phyloP scores from a whole-genome alignment of 1,140 invertebrate genomes.

The Drepana arcuata region DNA sequence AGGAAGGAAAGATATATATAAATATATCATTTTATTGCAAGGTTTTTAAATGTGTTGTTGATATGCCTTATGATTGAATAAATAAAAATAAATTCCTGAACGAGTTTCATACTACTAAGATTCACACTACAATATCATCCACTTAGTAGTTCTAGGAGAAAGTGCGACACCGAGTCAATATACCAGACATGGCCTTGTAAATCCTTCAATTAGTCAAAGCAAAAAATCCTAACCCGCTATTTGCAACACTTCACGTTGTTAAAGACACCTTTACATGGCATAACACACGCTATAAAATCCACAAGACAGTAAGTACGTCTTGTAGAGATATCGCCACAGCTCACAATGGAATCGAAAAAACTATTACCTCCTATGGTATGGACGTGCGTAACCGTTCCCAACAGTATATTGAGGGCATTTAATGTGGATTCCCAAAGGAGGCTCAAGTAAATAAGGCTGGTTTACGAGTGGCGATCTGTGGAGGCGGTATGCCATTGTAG shows the following conservation, averaged over 20 bases:
- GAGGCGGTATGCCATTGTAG: slow-evolving; percentile 62
- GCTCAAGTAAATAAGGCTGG: slow-evolving; percentile 52
- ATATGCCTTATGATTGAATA: too few relatives aligned
- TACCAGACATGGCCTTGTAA: too few relatives aligned
- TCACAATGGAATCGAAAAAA: slow-evolving; percentile 21
- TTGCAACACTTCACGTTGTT: neutral
- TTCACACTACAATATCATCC: too few relatives aligned
- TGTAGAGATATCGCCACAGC: slow-evolving; percentile 9
- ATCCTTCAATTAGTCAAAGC: too few relatives aligned
- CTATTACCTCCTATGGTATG: slow-evolving; percentile 25
- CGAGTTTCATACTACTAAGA: too few relatives aligned
- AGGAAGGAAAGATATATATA: too few relatives aligned
- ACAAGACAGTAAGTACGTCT: slow-evolving; percentile 6
- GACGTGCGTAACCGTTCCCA: slow-evolving; percentile 38
- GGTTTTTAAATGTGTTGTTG: too few relatives aligned
- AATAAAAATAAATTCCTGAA: too few relatives aligned
- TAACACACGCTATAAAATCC: slow-evolving; percentile 7
- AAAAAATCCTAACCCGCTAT: too few relatives aligned
- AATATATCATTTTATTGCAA: too few relatives aligned
- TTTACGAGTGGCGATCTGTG: slow-evolving; percentile 37
- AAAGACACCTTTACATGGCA: neutral
- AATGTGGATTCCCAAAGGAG: slow-evolving; percentile 50
- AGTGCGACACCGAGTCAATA: too few relatives aligned
- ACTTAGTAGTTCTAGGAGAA: too few relatives aligned
- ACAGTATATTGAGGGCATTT: slow-evolving; percentile 41